Base-by-base conservation (phyloP, 1,140 invertebrate genomes). In the Phenacoccus solenopsis region DNA sequence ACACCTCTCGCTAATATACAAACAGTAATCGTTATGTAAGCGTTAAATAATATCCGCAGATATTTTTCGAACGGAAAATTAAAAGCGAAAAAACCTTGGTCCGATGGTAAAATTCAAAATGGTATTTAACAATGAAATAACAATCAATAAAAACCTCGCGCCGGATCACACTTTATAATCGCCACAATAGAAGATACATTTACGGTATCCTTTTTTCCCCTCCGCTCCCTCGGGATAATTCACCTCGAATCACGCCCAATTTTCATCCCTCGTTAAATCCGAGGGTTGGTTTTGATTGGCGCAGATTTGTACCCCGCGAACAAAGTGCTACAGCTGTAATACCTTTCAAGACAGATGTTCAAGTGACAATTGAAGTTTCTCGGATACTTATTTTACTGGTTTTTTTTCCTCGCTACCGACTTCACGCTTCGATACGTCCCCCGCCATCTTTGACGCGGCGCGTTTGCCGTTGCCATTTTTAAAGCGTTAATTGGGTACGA, bases 111-210 rank as follows among this genome's bases (percentile, higher is more conserved):
- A 64, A 25, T 64, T 64, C 21, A 64, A 64, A 64, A 64, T 64
- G 25, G 59, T 64, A 64, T 64, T 64, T 64, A 64, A 64, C 59
- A 64, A 64, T 64, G 59, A 64, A 64, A 64, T 64, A 64, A 64
- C 59, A 25, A 64, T 64, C 59, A 64, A 64, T 64, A 64, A 64
- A 64, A 64, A 64, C 25, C 59, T 64, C 22, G 59, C 59, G 59
- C 21, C 16, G 59, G 59, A 64, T 64, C 25, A 64, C 16, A 59
- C 22, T 24, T n/a, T n/a, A 64, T 64, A 64, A 64, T 64, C 25
- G 59, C 25, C 21, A 64, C 59, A 64, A 64, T 64, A 27, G 25
- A 27, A 64, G 9, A 24, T 64, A 64, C 59, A 24, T 64, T 27
- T 64, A 64, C 10, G 3, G 21, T 64, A 9, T 64, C 25, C 25